Evolutionary conservation across 2,113 vertebrate species (phyloP), one percentile per base, ranked within the genome.

Genomic region (Nansenia antarctica): DNA sequence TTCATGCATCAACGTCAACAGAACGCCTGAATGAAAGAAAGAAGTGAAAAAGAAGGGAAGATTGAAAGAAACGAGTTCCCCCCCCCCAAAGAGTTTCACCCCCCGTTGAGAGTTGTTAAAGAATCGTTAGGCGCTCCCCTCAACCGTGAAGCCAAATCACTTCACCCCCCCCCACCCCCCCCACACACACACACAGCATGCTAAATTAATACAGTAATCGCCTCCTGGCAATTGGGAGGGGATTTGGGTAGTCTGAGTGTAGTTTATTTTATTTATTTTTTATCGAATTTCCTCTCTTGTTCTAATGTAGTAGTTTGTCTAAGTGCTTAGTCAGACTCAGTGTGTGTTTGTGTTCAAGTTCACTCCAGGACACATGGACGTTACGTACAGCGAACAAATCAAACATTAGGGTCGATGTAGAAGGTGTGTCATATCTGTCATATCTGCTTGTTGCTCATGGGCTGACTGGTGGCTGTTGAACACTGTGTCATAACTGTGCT

Each of bases 121-220:
- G 78, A 85, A 77, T 85, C 86, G 86, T 87, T 88, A 90, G 70
- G 76, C 26, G 24, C 18, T 31, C 74, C 78, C n/a, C 74, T 70
- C 69, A 80, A 89, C 80, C 84, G 59, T 86, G 84, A 90, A 79
- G 69, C 69, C 62, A n/a, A 47, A 49, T n/a, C 65, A 54, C 35
- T 76, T 72, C 66, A 34, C n/a, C n/a, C 15, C 54, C 60, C 71
- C 65, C 18, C n/a, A 37, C 5, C 35, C n/a, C n/a, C n/a, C n/a
- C n/a, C n/a, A n/a, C n/a, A n/a, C n/a, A n/a, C n/a, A n/a, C n/a
- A n/a, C 39, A 42, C 39, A 42, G n/a, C 35, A 5, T 6, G 35
- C 35, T 37, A 49, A 49, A 15, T 0, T 49, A 49, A 49, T 20
- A 49, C 6, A 49, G n/a, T 20, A 42, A 42, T 42, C 18, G 5